Evolutionary conservation across 2,113 vertebrate species (phyloP).

Genomic region (Catharus bicknelli): DNA sequence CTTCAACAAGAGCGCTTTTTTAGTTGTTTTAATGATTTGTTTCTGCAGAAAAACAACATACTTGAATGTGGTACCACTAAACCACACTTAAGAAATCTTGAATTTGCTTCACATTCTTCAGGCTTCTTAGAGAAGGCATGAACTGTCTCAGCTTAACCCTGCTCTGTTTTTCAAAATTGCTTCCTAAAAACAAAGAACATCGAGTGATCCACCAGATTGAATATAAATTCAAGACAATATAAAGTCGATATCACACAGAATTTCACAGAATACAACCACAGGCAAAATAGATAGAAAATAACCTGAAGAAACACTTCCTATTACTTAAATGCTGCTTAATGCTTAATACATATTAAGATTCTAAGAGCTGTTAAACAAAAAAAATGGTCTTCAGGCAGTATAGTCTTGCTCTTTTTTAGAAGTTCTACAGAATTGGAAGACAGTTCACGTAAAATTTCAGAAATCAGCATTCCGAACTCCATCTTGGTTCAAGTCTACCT

Average conservation of each 20-base stretch:
- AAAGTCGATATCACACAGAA: not conserved
- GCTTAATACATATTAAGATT: not conserved
- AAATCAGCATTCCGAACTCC: not conserved
- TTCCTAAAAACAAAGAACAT: slow-evolving; percentile 53
- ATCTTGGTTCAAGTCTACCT: not conserved
- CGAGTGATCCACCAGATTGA: not conserved
- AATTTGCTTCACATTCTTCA: slow-evolving; percentile 29
- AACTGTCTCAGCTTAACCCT: slow-evolving; percentile 28
- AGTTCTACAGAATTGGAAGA: not conserved
- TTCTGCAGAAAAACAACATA: slow-evolving; percentile 9
- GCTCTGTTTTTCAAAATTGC: not conserved
- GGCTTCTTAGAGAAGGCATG: not conserved
- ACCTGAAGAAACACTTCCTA: not conserved
- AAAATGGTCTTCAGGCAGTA: not conserved
- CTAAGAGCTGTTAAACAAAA: not conserved
- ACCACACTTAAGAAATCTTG: not conserved
- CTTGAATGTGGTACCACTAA: not conserved
- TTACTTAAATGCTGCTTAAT: not conserved
- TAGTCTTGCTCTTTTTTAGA: not conserved
- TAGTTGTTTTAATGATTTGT: slow-evolving; percentile 32
- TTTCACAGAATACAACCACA: not conserved
- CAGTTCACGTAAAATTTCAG: not conserved
- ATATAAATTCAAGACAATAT: not conserved
- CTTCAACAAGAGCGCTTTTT: not conserved
- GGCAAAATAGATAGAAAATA: not conserved